Conservation (phyloP, 2,113 vertebrate genomes). For the Gobiocypris rarus region DNA sequence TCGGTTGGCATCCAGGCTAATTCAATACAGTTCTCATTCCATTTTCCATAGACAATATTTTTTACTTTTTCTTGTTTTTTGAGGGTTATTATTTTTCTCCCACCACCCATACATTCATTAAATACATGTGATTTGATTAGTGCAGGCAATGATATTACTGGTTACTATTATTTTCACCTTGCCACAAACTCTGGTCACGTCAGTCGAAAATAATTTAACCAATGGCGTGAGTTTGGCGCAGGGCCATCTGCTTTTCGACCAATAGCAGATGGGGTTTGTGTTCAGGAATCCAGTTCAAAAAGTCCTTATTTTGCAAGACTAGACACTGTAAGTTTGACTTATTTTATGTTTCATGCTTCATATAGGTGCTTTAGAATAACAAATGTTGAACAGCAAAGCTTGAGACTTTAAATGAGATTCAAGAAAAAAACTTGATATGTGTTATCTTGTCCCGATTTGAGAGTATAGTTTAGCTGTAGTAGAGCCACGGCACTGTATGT, state of each 20-base stretch:
- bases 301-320: background rate
- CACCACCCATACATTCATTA: background rate
- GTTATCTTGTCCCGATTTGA: background rate
- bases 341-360: background rate
- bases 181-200: background rate
- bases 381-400: background rate
- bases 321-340: background rate
- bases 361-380: background rate
- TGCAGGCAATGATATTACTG: background rate
- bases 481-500: background rate
- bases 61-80: background rate
- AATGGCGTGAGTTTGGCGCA: background rate
- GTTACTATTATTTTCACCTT: background rate
- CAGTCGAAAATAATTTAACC: background rate
- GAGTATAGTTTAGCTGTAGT: background rate
- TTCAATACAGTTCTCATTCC: background rate
- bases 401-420: background rate
- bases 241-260: background rate
- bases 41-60: background rate
- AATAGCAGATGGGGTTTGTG: background rate
- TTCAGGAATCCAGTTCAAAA: background rate
- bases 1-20: too few relatives aligned
- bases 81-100: background rate
- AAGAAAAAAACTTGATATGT: background rate
- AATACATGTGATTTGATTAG: background rate